Evolutionary conservation across 2,888 invertebrate genomes (phyloP).

Genomic region (Netelia inedita): DNA sequence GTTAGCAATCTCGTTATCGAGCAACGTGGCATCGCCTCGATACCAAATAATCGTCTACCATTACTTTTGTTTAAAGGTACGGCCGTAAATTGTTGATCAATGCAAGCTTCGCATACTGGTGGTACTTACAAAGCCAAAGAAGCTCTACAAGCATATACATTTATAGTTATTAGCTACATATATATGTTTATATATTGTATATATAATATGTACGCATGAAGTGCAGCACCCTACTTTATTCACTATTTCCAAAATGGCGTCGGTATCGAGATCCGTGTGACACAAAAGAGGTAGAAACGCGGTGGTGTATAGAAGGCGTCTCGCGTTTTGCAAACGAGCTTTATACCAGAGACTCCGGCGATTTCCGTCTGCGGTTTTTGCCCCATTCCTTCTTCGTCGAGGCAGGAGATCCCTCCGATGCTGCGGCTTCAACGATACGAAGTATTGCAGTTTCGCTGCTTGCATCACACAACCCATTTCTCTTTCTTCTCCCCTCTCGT

Average conservation of each 20-base stretch:
- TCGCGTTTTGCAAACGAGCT: slow-evolving; percentile 42
- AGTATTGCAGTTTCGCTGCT: slow-evolving; percentile 48
- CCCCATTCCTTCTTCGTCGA: slow-evolving; percentile 41
- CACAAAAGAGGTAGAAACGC: slow-evolving; percentile 24
- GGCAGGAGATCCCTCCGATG: slow-evolving; percentile 17
- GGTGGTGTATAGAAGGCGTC: slow-evolving; percentile 23
- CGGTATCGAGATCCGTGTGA: slow-evolving; percentile 13
- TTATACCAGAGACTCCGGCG: slow-evolving; percentile 32
- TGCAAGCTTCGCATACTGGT: not conserved
- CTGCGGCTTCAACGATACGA: slow-evolving; percentile 32
- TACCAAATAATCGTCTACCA: too few relatives aligned
- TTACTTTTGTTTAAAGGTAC: too few relatives aligned
- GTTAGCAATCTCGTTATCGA: not conserved
- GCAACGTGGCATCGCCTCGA: too few relatives aligned
- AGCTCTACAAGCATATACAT: not conserved
- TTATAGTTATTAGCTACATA: not conserved
- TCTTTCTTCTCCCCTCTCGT: not conserved
- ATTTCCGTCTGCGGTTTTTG: slow-evolving; percentile 43
- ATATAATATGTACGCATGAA: too few relatives aligned
- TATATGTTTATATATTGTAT: too few relatives aligned
- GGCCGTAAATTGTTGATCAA: too few relatives aligned
- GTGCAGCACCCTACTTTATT: not conserved
- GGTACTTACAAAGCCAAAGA: not conserved
- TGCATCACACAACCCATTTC: slow-evolving; percentile 15
- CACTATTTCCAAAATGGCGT: not conserved